Base-by-base conservation (phyloP, 1,140 invertebrate species). In the Drosophila hydei region DNA sequence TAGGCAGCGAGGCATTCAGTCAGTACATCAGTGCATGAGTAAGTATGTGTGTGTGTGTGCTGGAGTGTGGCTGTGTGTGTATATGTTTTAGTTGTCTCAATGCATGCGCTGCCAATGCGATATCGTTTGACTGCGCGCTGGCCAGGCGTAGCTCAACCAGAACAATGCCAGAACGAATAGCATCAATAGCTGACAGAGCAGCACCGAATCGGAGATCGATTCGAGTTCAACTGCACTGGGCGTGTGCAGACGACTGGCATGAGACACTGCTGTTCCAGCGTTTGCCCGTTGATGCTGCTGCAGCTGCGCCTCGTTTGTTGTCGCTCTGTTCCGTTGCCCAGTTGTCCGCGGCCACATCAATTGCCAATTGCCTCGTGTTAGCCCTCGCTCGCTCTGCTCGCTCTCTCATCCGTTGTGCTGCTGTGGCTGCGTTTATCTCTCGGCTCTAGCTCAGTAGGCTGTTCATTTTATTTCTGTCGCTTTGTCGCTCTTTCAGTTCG, bases 1-100 rank as follows among this genome's bases (percentile, higher is more conserved):
- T 87, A 87, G 81, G 81, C 81, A 87, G 83, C 81, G 71, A 87
- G 81, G 81, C 81, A 75, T 87, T 87, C 81, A 87, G 81, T 87
- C 81, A 87, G 83, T 87, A 88, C 83, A 77, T 87, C 83, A 88
- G 77, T 88, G 77, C 74, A 73, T 75, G 73, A 25, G 36, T 38
- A 33, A 55, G n/a, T 18, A 30, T 38, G 14, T 61, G 30, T 40
- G 21, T 63, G 8, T 62, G 19, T 60, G 16, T 77, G 45, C n/a
- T n/a, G n/a, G 11, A 50, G 42, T 50, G 43, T 60, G 47, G 45
- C 48, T 40, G 38, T 18, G 40, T 23, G 30, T 21, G 42, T 69
- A 42, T 18, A 14, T 40, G 36, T 18, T 36, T 23, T 48, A n/a
- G 23, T 23, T 23, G 21, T 18, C 40, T 72, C 33, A 64, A 38